These are phyloP conservation scores for Callyntrura guangdongensis DNA, from an alignment of 2,888 invertebrate genomes.

Conservation along the genomic window DNA sequence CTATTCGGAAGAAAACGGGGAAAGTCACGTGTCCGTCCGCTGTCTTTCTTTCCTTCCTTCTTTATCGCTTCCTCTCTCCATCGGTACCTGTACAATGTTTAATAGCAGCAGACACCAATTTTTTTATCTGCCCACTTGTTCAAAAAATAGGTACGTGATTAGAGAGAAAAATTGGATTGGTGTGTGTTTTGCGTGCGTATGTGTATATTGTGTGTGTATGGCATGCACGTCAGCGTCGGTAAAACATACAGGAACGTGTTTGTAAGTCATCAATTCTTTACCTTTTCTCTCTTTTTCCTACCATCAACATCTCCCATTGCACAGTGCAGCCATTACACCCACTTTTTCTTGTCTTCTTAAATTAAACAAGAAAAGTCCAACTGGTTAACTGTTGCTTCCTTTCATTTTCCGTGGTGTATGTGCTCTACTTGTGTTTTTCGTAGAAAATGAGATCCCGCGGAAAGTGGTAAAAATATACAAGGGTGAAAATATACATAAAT, in stretches of 20 bases:
- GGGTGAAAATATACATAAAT: not conserved
- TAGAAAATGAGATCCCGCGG: not conserved
- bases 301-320: not conserved
- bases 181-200: constrained; percentile 4
- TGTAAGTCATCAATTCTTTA: constrained; percentile 50
- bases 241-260: constrained; percentile 5
- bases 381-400: constrained; percentile 41
- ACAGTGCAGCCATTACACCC: not conserved
- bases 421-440: not conserved
- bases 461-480: constrained; percentile 2
- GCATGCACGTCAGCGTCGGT: no score
- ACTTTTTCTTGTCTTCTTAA: constrained; percentile 39
- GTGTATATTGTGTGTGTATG: not conserved
- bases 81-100: not conserved
- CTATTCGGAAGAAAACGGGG: not conserved
- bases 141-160: constrained; percentile 43
- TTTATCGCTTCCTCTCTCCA: not conserved
- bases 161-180: constrained; percentile 5
- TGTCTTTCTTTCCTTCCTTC: not conserved
- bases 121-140: constrained; percentile 32
- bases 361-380: constrained; percentile 47
- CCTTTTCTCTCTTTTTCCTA: constrained; percentile 10
- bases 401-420: not conserved
- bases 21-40: not conserved
- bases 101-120: not conserved